Evolutionary conservation across 2,888 invertebrate species (phyloP), one percentile per base, ranked within the genome.

Genomic region (Phymatocera aterrima): DNA sequence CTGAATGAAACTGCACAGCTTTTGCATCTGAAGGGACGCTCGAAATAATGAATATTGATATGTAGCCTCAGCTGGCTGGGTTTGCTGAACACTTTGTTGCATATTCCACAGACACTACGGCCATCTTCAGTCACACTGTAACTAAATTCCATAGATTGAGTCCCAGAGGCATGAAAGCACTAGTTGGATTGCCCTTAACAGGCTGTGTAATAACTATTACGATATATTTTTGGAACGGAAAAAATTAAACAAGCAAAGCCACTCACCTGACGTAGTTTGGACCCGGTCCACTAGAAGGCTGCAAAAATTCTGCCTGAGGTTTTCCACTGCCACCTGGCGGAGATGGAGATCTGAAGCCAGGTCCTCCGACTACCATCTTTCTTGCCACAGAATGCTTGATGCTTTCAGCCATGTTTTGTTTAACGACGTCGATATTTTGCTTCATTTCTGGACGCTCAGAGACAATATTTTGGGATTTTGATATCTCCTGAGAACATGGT

Each of bases 11-110:
- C 95, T 48, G 96, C 96, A 91, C 98, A 98, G 2, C 97, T 95
- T 85, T 97, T 96, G 90, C 98, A 98, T 83, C 97, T 94, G 89
- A 96, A 97, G 75, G 97, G 97, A 81, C 97, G 93, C 90, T 98
- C 98, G 93, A 98, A 95, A 87, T 97, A 98, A 91, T 99, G 98
- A 83, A 98, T 98, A 91, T 98, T 98, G 90, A 98, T 96, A 91
- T 99, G 98, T 81, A 98, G 92, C 82, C 95, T 93, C 81, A 98
- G 92, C 88, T 98, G 98, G 81, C 97, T 97, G 80, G 97, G 96
- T 90, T 98, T 97, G 81, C 95, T 96, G 91, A 99, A 99, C 77
- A 95, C 95, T 91, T 98, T 98, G 84, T 96, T 95, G 91, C 99
- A 99, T 87, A 98, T 95, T 78, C 93, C 94, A 87, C 97, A 97